Evolutionary conservation across 2,113 vertebrate species (phyloP).

Genomic region (Suncus etruscus): DNA sequence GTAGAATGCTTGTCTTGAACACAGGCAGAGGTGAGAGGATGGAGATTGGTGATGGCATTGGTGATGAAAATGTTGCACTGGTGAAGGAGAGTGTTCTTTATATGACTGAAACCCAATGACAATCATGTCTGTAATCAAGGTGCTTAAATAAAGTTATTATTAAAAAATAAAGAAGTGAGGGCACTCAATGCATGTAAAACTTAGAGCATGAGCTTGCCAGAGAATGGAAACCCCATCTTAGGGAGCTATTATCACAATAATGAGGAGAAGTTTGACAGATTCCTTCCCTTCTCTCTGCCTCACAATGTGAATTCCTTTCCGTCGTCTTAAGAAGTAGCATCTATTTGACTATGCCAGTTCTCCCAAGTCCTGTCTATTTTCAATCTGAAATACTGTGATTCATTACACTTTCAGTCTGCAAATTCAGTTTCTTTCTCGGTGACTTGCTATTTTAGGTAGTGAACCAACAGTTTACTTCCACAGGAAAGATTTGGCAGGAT

Average conservation of each 20-base stretch:
- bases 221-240: neutral
- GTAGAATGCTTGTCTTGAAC: too few relatives aligned
- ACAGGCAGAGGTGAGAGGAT: too few relatives aligned
- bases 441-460: slow-evolving; percentile 56
- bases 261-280: neutral
- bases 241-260: neutral
- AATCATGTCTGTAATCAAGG: too few relatives aligned
- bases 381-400: slow-evolving; percentile 48
- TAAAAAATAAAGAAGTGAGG: neutral
- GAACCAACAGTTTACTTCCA: slow-evolving; percentile 36
- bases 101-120: too few relatives aligned
- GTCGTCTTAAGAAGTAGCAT: neutral
- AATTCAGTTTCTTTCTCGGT: slow-evolving; percentile 57
- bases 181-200: neutral
- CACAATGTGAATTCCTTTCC: neutral
- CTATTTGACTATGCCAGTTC: slow-evolving; percentile 22
- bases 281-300: neutral
- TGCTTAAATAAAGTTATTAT: too few relatives aligned
- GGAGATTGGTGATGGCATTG: too few relatives aligned
- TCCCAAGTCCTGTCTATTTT: slow-evolving; percentile 60
- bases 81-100: too few relatives aligned
- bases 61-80: too few relatives aligned
- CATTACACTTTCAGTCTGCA: slow-evolving; percentile 31
- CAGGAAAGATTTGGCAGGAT: slow-evolving; percentile 42
- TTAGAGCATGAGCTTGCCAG: neutral